Conservation (phyloP, 2,113 vertebrate genomes). For the Urocitellus parryii region DNA sequence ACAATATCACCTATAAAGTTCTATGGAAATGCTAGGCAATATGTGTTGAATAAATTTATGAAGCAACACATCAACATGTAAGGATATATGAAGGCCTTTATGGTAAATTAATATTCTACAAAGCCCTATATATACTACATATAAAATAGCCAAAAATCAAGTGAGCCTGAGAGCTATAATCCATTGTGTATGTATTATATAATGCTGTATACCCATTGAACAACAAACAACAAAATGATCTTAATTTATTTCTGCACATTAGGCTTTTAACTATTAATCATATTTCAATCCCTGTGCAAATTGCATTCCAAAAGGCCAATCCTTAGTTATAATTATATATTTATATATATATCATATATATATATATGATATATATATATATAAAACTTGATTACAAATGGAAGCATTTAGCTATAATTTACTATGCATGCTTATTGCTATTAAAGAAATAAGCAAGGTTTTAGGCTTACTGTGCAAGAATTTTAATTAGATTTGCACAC, state of each 20-base stretch:
- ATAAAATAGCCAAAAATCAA: constrained; percentile 82
- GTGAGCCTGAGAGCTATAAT: constrained; percentile 71
- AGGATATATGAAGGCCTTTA: constrained; percentile 72
- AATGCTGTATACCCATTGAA: constrained; percentile 65
- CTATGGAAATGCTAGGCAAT: constrained; percentile 68
- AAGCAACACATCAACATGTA: constrained; percentile 71
- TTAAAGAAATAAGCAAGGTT: constrained; percentile 92
- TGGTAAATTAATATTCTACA: constrained; percentile 81
- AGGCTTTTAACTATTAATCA: constrained; percentile 76
- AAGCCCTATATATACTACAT: constrained; percentile 84
- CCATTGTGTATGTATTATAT: constrained; percentile 80
- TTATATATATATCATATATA: constrained; percentile 49
- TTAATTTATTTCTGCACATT: constrained; percentile 84
- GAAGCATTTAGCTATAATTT: constrained; percentile 93
- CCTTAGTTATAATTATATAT: constrained; percentile 86
- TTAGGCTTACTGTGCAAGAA: constrained; percentile 96
- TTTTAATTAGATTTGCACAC: constrained; percentile 99
- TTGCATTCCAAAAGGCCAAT: constrained; percentile 86
- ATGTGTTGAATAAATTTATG: constrained; percentile 79
- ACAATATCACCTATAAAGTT: constrained; percentile 56
- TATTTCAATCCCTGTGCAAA: constrained; percentile 84
- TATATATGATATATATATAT: constrained; percentile 15
- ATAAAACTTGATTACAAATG: constrained; percentile 89
- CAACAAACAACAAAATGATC: constrained; percentile 77
- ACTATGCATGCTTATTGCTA: constrained; percentile 98